phyloP scores from a whole-genome alignment of 2,888 invertebrate genomes.

The Empis livida region DNA sequence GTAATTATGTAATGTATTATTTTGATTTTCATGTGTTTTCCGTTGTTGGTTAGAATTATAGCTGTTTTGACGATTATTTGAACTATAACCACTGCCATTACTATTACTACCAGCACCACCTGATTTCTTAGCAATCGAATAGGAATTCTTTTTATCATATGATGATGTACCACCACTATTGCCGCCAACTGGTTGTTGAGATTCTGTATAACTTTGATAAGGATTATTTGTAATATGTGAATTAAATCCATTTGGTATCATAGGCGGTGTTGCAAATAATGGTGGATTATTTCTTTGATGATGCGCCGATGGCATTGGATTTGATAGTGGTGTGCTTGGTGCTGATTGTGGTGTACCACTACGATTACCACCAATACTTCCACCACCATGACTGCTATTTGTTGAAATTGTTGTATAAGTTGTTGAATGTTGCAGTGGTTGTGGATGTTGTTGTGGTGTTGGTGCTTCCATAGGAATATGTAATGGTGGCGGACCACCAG shows the following conservation, averaged over 20 bases:
- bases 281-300: constrained; percentile 26
- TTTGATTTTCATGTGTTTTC: constrained; percentile 13
- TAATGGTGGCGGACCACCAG: constrained; percentile 11
- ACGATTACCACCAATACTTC: constrained; percentile 8
- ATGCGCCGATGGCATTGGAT: constrained; percentile 12
- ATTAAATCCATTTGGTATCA: constrained; percentile 20
- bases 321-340: constrained; percentile 32
- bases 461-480: constrained; percentile 9
- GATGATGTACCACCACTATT: constrained; percentile 13
- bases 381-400: constrained; percentile 4
- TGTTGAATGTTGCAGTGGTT: constrained; percentile 10
- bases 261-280: constrained; percentile 33
- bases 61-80: constrained; percentile 18
- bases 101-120: constrained; percentile 16
- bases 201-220: constrained; percentile 12
- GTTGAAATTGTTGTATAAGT: constrained; percentile 6
- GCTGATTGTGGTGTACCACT: constrained; percentile 29
- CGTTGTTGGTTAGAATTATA: constrained; percentile 22
- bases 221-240: constrained; percentile 19
- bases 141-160: constrained; percentile 5
- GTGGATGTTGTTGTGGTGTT: constrained; percentile 17
- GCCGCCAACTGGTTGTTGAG: constrained; percentile 6
- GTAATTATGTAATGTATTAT: background rate
- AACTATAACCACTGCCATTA: constrained; percentile 12
- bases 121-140: background rate